These are phyloP conservation scores for Muscicapa adusta DNA, from an alignment of 2,113 vertebrate genomes.

Conservation along the genomic window DNA sequence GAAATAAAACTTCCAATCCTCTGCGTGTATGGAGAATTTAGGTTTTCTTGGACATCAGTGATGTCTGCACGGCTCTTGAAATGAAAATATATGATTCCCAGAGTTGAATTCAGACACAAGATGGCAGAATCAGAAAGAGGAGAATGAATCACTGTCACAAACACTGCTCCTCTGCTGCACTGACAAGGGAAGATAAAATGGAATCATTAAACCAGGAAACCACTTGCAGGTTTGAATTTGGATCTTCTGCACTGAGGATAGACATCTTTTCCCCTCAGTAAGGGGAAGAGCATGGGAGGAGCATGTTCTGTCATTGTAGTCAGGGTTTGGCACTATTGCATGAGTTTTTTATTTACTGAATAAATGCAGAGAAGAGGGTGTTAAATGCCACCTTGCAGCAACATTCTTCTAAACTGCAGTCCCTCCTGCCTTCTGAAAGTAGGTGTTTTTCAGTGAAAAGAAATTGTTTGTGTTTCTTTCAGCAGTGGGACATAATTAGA, in stretches of 20 bases:
- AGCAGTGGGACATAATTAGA: not conserved
- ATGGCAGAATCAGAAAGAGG: not conserved
- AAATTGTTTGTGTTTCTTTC: not conserved
- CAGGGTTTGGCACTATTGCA: not conserved
- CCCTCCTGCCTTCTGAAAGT: not conserved
- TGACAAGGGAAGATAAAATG: not conserved
- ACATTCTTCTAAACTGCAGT: not conserved
- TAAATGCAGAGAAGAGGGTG: not conserved
- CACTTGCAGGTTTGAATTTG: not conserved
- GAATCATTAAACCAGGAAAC: not conserved
- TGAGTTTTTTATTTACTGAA: not conserved
- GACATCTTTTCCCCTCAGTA: not conserved
- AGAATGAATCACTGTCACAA: not conserved
- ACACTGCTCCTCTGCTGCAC: not conserved
- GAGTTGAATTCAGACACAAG: slow-evolving; percentile 1
- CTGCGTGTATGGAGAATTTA: not conserved
- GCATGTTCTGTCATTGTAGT: not conserved
- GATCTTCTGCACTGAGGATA: not conserved
- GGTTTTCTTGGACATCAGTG: not conserved
- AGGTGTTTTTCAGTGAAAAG: not conserved
- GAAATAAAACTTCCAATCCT: not conserved
- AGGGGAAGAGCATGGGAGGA: too few relatives aligned
- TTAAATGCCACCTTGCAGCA: not conserved
- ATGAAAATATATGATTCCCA: not conserved
- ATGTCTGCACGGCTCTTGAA: not conserved